Base-by-base conservation (phyloP, 2,888 invertebrate genomes). In the Anticlea derivata region DNA sequence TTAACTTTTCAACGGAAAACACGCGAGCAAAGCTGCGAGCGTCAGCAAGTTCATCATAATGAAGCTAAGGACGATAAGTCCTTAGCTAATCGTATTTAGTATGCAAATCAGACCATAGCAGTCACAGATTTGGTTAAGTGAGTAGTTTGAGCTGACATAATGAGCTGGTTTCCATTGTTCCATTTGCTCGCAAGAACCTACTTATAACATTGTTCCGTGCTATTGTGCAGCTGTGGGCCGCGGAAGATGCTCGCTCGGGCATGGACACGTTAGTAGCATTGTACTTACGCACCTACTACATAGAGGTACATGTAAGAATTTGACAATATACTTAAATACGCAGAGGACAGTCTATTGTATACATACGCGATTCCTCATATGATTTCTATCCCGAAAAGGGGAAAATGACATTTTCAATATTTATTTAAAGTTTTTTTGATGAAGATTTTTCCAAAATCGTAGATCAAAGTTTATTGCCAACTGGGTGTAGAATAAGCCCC, bases 81-180 rank as follows among this genome's bases (percentile, higher is more conserved):
- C 17, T 17, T 17, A 17, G 2, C n/a, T 11, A 26, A 5, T 24
- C 8, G 12, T 33, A 26, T 33, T 33, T 17, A 20, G 27, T 27
- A 45, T 45, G 33, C 39, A 45, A 40, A 50, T 34, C 20, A 40
- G 10, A 24, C 38, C 17, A 17, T 4, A 17, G 4, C 7, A 23
- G 29, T 23, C 5, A 8, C 8, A 22, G 1, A n/a, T 20, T 17
- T n/a, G 29, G 8, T 43, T 30, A 34, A 24, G 23, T 27, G n/a
- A 23, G 34, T 8, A 41, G 8, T 49, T 37, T 37, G 35, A 40
- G 40, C 5, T 26, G 12, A 34, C 49, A 40, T 45, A 45, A 41
- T 46, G 45, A 45, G 34, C 22, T 1, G 12, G 35, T 22, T 37
- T 17, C 39, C 12, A 47, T 47, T 47, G 39, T 47, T 12, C 23